A percentile compares a stretch with the other conserved stretches of the same genome.
Evolutionary conservation across 2,797 vertebrate genomes (phyloP).

Genomic region (Aeoliscus strigatus): DNA sequence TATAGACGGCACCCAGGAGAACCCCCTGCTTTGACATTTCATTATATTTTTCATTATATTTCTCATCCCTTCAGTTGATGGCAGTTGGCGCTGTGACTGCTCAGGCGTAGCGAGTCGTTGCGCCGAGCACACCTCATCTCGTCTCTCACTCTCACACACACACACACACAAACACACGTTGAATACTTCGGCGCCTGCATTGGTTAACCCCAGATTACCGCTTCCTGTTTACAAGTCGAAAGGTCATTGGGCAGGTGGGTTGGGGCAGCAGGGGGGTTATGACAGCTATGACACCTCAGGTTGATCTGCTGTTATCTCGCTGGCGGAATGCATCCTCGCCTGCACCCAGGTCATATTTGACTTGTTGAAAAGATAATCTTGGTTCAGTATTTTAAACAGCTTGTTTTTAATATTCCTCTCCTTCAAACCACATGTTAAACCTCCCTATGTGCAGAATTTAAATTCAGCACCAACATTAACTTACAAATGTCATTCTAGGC

Average conservation of each 20-base stretch:
- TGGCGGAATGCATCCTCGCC: constrained; percentile 31
- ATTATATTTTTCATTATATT: constrained; percentile 79
- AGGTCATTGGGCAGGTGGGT: constrained; percentile 54
- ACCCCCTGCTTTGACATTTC: constrained; percentile 73
- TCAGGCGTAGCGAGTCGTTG: constrained; percentile 65
- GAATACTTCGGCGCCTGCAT: constrained; percentile 38
- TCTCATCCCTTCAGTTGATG: constrained; percentile 73
- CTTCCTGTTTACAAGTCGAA: constrained; percentile 67
- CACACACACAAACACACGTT: constrained; percentile 23
- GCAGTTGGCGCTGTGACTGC: constrained; percentile 63
- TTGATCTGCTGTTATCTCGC: constrained; percentile 56
- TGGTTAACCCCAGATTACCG: constrained; percentile 60
- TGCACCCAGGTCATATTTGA: constrained; percentile 31
- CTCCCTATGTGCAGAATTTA: constrained; percentile 21
- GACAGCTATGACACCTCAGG: constrained; percentile 54
- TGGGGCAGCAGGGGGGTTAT: constrained; percentile 24
- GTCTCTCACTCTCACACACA: constrained; percentile 29
- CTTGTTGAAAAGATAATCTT: constrained; percentile 36
- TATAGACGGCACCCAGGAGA: constrained; percentile 45
- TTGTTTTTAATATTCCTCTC: constrained; percentile 18
- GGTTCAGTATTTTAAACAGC: constrained; percentile 24
- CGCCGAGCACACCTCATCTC: constrained; percentile 60
- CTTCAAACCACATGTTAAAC: constrained; percentile 32
- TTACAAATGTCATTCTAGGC: constrained; percentile 35
- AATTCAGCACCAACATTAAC: constrained; percentile 33